Conservation (phyloP, 2,797 vertebrate genomes). For the Microtus agrestis region DNA sequence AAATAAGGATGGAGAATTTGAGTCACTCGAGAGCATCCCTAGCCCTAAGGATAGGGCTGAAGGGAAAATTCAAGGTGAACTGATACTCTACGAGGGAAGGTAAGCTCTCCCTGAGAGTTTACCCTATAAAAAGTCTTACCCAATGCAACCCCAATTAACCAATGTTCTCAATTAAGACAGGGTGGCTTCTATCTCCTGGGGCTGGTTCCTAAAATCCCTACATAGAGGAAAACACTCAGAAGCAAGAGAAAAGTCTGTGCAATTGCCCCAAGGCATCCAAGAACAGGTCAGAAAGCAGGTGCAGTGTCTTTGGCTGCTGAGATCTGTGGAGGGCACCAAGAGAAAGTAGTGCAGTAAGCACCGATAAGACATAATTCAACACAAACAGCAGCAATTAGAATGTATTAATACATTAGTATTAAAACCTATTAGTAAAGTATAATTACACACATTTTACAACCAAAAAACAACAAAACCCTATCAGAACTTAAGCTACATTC, state of each 20-base stretch:
- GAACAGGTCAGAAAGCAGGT: neutral
- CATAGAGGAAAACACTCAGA: neutral
- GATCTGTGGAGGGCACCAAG: neutral
- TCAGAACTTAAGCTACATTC: neutral
- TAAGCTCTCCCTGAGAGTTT: slow-evolving; percentile 38
- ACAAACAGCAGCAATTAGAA: neutral
- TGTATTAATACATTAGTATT: neutral
- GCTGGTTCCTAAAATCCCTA: slow-evolving; percentile 59
- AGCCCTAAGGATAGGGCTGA: neutral
- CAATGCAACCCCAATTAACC: slow-evolving; percentile 64
- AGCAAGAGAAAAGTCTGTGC: neutral
- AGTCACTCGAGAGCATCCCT: neutral
- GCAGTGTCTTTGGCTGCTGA: neutral
- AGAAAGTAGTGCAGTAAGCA: neutral
- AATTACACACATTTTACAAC: slow-evolving; percentile 40
- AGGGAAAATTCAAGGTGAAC: slow-evolving; percentile 9
- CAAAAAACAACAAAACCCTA: slow-evolving; percentile 29
- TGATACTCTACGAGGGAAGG: slow-evolving; percentile 16
- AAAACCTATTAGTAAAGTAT: neutral
- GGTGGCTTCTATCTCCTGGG: slow-evolving; percentile 52
- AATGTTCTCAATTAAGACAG: slow-evolving; percentile 63
- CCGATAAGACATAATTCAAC: neutral
- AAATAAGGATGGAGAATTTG: neutral
- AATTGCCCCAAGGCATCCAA: slow-evolving; percentile 11
- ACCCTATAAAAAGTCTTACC: slow-evolving; percentile 50